A percentile compares a stretch with the other conserved stretches of the same genome.
Evolutionary conservation across 2,113 vertebrate species (phyloP).

Genomic region (Neolamprologus tretocephalus): DNA sequence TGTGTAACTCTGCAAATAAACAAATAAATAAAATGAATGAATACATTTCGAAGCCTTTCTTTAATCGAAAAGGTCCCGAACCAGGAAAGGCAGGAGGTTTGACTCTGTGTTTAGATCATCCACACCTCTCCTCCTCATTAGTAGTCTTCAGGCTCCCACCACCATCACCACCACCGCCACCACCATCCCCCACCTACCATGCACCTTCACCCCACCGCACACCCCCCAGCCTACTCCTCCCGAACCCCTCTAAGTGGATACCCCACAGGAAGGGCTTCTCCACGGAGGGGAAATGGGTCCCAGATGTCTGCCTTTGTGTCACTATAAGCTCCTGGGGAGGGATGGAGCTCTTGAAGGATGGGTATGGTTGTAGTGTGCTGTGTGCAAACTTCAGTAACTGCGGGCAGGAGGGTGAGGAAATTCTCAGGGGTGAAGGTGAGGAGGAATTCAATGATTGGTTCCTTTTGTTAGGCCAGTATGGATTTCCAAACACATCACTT

Average conservation of each 20-base stretch:
- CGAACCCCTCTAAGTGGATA: conserved; percentile 65
- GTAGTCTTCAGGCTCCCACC: not conserved
- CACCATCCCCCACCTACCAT: not conserved
- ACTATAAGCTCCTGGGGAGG: conserved; percentile 56
- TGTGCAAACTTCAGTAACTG: conserved; percentile 50
- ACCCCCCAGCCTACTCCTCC: not conserved
- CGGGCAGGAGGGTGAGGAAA: conserved; percentile 42
- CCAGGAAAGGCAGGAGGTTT: not conserved
- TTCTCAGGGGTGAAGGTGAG: conserved; percentile 52
- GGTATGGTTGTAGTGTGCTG: conserved; percentile 4
- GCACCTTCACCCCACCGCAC: not conserved
- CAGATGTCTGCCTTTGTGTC: conserved; percentile 70
- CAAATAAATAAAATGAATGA: not conserved
- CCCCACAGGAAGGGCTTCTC: conserved; percentile 73
- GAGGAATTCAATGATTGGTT: conserved; percentile 44
- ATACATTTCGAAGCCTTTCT: not conserved
- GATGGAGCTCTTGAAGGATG: conserved; percentile 53
- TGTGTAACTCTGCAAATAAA: not conserved
- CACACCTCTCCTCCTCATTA: conserved; percentile 4
- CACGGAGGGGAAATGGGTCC: conserved; percentile 70
- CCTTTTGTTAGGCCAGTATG: conserved; percentile 30
- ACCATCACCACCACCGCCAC: not conserved
- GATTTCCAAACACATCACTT: conserved; percentile 52
- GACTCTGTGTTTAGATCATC: not conserved
- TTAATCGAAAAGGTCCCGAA: not conserved